These are phyloP conservation scores for Atrichornis clamosus DNA, from an alignment of 2,113 vertebrate species.

Conservation along the genomic window DNA sequence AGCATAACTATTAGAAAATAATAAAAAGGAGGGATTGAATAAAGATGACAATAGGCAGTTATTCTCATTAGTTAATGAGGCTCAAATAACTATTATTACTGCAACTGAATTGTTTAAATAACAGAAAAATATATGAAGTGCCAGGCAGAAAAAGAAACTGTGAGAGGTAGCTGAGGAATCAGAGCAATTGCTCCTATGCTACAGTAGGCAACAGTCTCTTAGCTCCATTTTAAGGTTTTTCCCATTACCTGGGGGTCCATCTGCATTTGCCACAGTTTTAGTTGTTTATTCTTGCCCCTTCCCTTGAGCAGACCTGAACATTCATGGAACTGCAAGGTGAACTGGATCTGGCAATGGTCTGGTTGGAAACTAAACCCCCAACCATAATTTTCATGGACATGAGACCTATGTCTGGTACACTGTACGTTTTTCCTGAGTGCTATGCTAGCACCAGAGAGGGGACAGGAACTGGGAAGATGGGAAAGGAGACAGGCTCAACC, in stretches of 20 bases:
- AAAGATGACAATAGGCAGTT: neutral
- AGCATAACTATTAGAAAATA: neutral
- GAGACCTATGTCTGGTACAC: neutral
- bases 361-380: neutral
- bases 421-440: neutral
- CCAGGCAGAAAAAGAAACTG: neutral
- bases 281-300: neutral
- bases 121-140: neutral
- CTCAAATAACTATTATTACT: neutral
- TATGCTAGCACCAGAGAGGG: neutral
- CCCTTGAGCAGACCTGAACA: neutral
- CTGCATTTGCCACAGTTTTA: neutral
- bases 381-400: neutral
- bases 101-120: neutral
- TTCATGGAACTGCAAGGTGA: neutral
- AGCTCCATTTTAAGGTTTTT: neutral
- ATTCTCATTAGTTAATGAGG: neutral
- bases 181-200: neutral
- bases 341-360: neutral
- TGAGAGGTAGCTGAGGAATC: neutral
- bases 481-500: neutral
- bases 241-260: neutral
- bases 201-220: neutral
- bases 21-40: neutral
- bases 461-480: neutral